Evolutionary conservation across 2,113 vertebrate genomes (phyloP), one percentile per base, ranked within the genome.

Genomic region (Struthidea cinerea): DNA sequence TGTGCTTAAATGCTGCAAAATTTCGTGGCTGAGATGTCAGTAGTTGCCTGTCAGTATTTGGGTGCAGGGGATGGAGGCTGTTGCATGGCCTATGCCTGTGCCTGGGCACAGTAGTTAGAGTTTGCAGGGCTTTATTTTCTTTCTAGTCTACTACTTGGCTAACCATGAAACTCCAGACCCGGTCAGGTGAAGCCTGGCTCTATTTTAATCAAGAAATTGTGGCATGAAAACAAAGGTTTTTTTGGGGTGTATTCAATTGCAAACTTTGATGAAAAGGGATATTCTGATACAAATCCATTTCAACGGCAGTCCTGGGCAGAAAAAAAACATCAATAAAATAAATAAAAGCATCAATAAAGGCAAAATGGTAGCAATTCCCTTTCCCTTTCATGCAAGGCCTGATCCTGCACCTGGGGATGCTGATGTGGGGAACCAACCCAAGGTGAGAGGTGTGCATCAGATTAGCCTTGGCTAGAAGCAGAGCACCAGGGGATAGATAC

Each of bases 401-500:
- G 55, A 35, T 76, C 44, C 44, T 74, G 2, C n/a, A 49, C 46
- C 61, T 44, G 49, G n/a, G 44, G 44, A 57, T 64, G 69, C 60
- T 68, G 47, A 41, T 46, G 79, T 46, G 47, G 47, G 49, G 84
- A 92, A 27, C 30, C 64, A 89, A 3, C 16, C n/a, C 46, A 26
- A 71, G 52, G 50, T 20, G 68, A 46, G 52, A 69, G 27, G 16
- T 60, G 42, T 11, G 7, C 24, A 32, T 4, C 3, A 13, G n/a
- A 60, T 65, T 33, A 77, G 21, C 64, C 64, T 26, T 68, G 52
- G 16, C 21, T 52, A 28, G 70, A 82, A 61, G 16, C 53, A 49
- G 0, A 2, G 3, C 52, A 32, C n/a, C 32, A 5, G 0, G 1
- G 32, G 19, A 9, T 52, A 35, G 41, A 47, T 35, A 32, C 8